Base-by-base conservation (phyloP, 2,888 invertebrate genomes). In the Theretra japonica region DNA sequence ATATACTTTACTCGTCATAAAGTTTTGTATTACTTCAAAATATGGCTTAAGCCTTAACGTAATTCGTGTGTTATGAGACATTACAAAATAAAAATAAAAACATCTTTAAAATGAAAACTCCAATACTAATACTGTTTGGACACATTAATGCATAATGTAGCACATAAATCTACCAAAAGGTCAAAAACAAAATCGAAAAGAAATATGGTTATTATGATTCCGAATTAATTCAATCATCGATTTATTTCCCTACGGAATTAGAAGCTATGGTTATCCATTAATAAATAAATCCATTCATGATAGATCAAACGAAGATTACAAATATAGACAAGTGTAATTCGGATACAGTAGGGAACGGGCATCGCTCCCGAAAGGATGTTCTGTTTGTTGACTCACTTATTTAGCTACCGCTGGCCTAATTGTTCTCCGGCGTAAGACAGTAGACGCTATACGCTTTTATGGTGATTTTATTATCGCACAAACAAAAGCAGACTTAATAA, bases 361-460 rank as follows among this genome's bases (percentile, higher is more conserved):
- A 84, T 84, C 87, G 91, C 85, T 85, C 91, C 87, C 84, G 74
- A 82, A 83, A 87, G 90, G 90, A 89, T 87, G 89, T 84, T 80
- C 75, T 89, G 90, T 92, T 93, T 93, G 86, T 91, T 90, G 84
- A 83, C 82, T 83, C 84, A 88, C 86, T 88, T 87, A 86, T 84
- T 87, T 87, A 83, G 83, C 88, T 85, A 81, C 80, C 80, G 79
- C 83, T 86, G 87, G 86, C 70, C 70, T 71, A 58, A 23, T 50
- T 15, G 50, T 69, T 71, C 75, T 74, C 79, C 74, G 72, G 87
- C 89, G 92, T 91, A 92, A 88, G 83, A 84, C 86, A 83, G 92
- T 87, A 83, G 86, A 83, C 80, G 78, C 72, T 78, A 75, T 77
- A 77, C 83, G 85, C 88, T 79, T 90, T 88, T 86, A 90, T 85